Evolutionary conservation across 1,140 invertebrate species (phyloP).

Genomic region (Temnothorax longispinosus): DNA sequence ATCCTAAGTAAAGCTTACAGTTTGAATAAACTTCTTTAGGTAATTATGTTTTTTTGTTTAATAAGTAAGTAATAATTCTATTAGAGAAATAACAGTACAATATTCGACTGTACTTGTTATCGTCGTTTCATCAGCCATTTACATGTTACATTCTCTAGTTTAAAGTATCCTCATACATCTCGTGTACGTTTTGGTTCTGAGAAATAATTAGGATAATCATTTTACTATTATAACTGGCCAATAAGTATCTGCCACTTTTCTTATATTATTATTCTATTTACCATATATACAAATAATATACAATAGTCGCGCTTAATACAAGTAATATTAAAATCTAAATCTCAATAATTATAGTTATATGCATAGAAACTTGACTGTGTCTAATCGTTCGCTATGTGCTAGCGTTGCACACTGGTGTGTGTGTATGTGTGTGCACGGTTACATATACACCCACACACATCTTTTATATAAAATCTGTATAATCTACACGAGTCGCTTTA

Average conservation of each 20-base stretch:
- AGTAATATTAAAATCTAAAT: slow-evolving; percentile 80
- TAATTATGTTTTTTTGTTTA: slow-evolving; percentile 75
- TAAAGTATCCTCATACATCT: slow-evolving; percentile 75
- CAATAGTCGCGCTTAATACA: slow-evolving; percentile 77
- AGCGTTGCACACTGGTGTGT: slow-evolving; percentile 74
- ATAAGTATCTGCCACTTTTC: slow-evolving; percentile 82
- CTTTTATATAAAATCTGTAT: slow-evolving; percentile 82
- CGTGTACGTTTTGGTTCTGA: slow-evolving; percentile 79
- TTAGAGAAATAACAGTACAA: slow-evolving; percentile 74
- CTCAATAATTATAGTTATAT: slow-evolving; percentile 77
- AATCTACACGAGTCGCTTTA: slow-evolving; percentile 82
- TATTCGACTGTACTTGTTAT: slow-evolving; percentile 64
- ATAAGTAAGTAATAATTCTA: slow-evolving; percentile 78
- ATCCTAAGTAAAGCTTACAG: slow-evolving; percentile 79
- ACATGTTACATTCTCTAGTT: slow-evolving; percentile 72
- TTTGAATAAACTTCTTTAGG: slow-evolving; percentile 79
- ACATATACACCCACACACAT: slow-evolving; percentile 55
- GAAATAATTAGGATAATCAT: slow-evolving; percentile 80
- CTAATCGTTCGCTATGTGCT: slow-evolving; percentile 75
- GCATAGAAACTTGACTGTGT: slow-evolving; percentile 81
- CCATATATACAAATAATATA: slow-evolving; percentile 82
- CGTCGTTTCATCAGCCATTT: slow-evolving; percentile 60
- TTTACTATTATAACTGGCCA: slow-evolving; percentile 82
- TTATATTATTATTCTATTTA: slow-evolving; percentile 82
- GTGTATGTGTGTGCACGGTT: neutral